Conservation (phyloP, 2,113 vertebrate species). For the Morone chrysops region DNA sequence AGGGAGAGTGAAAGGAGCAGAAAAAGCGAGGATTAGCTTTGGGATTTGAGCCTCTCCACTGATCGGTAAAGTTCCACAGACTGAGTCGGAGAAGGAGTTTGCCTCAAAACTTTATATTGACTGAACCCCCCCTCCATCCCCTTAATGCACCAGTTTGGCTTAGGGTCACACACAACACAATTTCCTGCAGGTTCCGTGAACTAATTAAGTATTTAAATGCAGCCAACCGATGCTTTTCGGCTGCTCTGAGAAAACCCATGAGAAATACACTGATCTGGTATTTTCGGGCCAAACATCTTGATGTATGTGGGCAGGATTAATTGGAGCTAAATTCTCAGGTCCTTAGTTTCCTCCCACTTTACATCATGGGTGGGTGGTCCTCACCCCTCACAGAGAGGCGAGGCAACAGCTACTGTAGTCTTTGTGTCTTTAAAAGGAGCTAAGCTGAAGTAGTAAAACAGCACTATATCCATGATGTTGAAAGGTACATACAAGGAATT, state of each 20-base stretch:
- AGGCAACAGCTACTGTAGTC: not conserved
- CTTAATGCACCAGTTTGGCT: conserved; percentile 12
- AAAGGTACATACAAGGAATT: not conserved
- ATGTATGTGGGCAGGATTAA: conserved; percentile 30
- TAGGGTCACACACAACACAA: conserved; percentile 2
- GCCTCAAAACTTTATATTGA: conserved; percentile 52
- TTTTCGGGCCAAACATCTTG: conserved; percentile 16
- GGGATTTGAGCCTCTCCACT: conserved; percentile 66
- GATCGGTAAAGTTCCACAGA: conserved; percentile 56
- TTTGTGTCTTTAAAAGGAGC: not conserved
- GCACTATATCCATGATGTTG: not conserved
- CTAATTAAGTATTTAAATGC: conserved; percentile 36
- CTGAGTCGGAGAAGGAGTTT: conserved; percentile 52
- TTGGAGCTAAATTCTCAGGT: conserved; percentile 29
- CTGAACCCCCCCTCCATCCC: conserved; percentile 2
- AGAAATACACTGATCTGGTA: conserved; percentile 33
- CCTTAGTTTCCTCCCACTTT: conserved; percentile 5
- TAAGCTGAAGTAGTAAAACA: not conserved
- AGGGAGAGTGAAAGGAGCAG: conserved; percentile 42
- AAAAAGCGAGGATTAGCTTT: conserved; percentile 66
- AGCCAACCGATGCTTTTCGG: not conserved
- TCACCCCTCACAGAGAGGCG: not conserved
- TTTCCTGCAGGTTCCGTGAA: conserved; percentile 41
- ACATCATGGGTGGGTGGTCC: conserved; percentile 23
- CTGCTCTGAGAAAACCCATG: conserved; percentile 21